Evolutionary conservation across 2,888 invertebrate genomes (phyloP).

Genomic region (Taphrorychus bicolor): DNA sequence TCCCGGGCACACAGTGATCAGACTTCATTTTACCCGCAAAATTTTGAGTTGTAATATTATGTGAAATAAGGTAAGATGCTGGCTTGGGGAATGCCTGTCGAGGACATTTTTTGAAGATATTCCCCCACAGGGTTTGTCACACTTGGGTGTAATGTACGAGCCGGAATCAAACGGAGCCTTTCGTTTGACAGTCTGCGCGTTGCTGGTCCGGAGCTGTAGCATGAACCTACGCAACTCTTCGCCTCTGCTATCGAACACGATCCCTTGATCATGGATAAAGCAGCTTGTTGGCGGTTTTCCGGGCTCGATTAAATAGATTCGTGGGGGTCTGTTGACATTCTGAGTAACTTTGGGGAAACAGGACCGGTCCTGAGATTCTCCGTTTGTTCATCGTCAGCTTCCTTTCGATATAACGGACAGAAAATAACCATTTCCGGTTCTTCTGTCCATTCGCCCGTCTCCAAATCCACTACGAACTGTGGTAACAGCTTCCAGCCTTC

Average conservation of each 20-base stretch:
- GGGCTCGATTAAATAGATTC: conserved; percentile 77
- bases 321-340: conserved; percentile 82
- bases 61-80: no score
- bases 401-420: conserved; percentile 69
- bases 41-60: no score
- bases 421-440: conserved; percentile 83
- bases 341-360: conserved; percentile 76
- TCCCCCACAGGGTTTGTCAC: conserved; percentile 30
- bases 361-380: conserved; percentile 73
- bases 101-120: conserved; percentile 15
- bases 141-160: conserved; percentile 16
- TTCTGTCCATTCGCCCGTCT: conserved; percentile 90
- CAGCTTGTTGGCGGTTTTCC: conserved; percentile 77
- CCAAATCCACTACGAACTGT: conserved; percentile 84
- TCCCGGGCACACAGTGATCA: no score
- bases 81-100: conserved; percentile 26
- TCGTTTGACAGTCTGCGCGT: conserved; percentile 78
- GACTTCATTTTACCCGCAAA: no score
- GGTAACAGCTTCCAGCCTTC: conserved; percentile 90
- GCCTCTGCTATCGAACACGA: conserved; percentile 73
- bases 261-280: conserved; percentile 77
- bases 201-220: conserved; percentile 77
- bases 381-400: conserved; percentile 78
- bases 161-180: conserved; percentile 76
- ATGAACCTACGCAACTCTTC: conserved; percentile 83